Conservation (phyloP, 2,888 invertebrate species). For the Trissolcus japonicus region DNA sequence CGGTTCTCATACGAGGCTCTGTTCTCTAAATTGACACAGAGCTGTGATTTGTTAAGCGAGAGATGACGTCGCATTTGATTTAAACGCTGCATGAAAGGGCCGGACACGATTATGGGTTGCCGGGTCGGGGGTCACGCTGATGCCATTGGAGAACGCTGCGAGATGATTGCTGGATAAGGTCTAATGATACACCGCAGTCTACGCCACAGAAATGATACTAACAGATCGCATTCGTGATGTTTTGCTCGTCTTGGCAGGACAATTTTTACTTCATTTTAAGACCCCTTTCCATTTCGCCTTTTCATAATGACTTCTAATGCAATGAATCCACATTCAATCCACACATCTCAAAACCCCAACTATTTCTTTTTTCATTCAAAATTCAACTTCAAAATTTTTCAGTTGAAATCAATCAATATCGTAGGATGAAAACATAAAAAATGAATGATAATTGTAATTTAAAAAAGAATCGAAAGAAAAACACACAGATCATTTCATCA, state of each 20-base stretch:
- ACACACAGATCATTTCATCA: background rate
- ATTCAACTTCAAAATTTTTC: too few species aligned
- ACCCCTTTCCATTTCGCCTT: background rate
- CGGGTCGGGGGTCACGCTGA: constrained; percentile 71
- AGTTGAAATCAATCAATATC: too few species aligned
- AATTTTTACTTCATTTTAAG: constrained; percentile 30
- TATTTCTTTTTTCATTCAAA: too few species aligned
- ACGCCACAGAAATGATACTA: constrained; percentile 45
- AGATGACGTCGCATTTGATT: constrained; percentile 64
- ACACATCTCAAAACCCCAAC: too few species aligned
- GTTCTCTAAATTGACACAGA: constrained; percentile 23
- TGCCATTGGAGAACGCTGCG: constrained; percentile 64
- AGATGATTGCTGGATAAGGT: constrained; percentile 69
- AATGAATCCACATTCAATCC: too few species aligned
- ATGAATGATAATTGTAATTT: too few species aligned
- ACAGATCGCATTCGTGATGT: constrained; percentile 42
- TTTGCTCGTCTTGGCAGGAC: constrained; percentile 35
- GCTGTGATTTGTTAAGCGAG: constrained; percentile 47
- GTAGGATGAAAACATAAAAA: too few species aligned
- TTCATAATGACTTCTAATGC: too few species aligned
- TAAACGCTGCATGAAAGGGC: constrained; percentile 69
- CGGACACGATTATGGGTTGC: constrained; percentile 69
- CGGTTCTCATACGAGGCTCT: constrained; percentile 31
- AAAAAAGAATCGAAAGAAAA: background rate
- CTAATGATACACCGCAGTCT: constrained; percentile 63